Percentiles rank a stretch among this genome's conserved stretches.
Conservation (phyloP, 1,140 invertebrate species). For the Drosophila kikkawai region DNA sequence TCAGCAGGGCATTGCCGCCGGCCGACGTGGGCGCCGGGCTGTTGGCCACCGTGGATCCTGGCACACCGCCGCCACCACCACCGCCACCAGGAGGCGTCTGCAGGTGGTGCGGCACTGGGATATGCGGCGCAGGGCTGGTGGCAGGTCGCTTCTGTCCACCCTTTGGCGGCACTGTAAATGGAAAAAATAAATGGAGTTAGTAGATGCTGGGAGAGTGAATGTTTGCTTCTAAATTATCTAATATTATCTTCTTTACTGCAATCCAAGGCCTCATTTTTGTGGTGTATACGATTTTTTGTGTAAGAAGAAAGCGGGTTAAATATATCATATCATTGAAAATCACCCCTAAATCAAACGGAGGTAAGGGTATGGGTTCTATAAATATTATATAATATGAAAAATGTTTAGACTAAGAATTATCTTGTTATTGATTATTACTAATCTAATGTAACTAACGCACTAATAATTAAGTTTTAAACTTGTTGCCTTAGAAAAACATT, state of each 20-base stretch:
- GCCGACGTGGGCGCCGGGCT: slow-evolving; percentile 47
- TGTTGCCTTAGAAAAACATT: too few species aligned
- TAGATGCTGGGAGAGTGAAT: too few species aligned
- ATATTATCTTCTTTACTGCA: neutral
- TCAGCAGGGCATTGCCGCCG: slow-evolving; percentile 45
- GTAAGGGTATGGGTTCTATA: too few species aligned
- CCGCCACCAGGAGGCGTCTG: slow-evolving; percentile 75
- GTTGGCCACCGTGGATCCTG: slow-evolving; percentile 43
- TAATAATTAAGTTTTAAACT: too few species aligned
- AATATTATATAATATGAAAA: too few species aligned
- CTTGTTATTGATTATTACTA: too few species aligned
- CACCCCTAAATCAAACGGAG: too few species aligned
- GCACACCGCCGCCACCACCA: slow-evolving; percentile 43
- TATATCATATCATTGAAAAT: too few species aligned
- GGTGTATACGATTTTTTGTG: too few species aligned
- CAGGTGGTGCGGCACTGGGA: slow-evolving; percentile 81
- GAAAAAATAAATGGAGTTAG: slow-evolving; percentile 3
- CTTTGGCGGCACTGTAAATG: slow-evolving; percentile 79
- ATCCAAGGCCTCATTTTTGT: neutral
- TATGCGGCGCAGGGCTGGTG: slow-evolving; percentile 82
- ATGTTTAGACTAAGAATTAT: too few species aligned
- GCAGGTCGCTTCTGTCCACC: slow-evolving; percentile 82
- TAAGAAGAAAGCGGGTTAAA: too few species aligned
- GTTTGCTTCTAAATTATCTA: neutral
- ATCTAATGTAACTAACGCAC: too few species aligned